These are phyloP conservation scores for Cherax quadricarinatus DNA, from an alignment of 1,140 invertebrate genomes.

Conservation along the genomic window DNA sequence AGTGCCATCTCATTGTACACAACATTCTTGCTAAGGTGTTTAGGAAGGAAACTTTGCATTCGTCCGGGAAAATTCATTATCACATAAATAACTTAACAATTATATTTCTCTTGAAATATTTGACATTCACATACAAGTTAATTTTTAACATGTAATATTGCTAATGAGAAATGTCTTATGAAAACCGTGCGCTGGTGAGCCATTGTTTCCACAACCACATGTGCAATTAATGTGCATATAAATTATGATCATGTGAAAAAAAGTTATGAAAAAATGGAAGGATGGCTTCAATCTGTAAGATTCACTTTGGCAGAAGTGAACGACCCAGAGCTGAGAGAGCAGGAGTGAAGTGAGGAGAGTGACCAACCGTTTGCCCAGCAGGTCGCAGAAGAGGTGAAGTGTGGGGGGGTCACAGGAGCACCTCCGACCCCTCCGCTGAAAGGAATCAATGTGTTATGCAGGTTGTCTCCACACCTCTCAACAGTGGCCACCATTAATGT, in stretches of 20 bases:
- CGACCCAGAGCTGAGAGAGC: slow-evolving; percentile 32
- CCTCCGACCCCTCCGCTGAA: slow-evolving; percentile 50
- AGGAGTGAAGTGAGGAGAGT: slow-evolving; percentile 15
- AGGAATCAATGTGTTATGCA: slow-evolving; percentile 47
- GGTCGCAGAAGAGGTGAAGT: slow-evolving; percentile 21
- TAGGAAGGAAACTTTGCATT: neutral
- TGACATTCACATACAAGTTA: neutral
- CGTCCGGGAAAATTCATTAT: neutral
- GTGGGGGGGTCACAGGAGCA: slow-evolving; percentile 52
- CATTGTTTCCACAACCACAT: slow-evolving; percentile 8
- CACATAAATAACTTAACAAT: slow-evolving; percentile 6
- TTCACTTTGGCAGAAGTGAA: slow-evolving; percentile 35
- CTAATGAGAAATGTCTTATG: slow-evolving; percentile 35
- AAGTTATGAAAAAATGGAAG: slow-evolving; percentile 15
- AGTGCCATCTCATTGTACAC: neutral
- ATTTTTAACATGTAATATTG: slow-evolving; percentile 28
- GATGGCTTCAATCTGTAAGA: slow-evolving; percentile 35
- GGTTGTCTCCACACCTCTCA: slow-evolving; percentile 11
- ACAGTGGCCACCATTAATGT: no score
- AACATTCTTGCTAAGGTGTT: slow-evolving; percentile 17
- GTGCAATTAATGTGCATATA: slow-evolving; percentile 13
- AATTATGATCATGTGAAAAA: slow-evolving; percentile 29
- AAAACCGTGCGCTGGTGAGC: slow-evolving; percentile 9
- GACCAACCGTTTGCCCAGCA: slow-evolving; percentile 32
- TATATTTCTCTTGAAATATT: neutral